Conservation (phyloP, 2,888 invertebrate genomes). For the Sphinx pinastri region DNA sequence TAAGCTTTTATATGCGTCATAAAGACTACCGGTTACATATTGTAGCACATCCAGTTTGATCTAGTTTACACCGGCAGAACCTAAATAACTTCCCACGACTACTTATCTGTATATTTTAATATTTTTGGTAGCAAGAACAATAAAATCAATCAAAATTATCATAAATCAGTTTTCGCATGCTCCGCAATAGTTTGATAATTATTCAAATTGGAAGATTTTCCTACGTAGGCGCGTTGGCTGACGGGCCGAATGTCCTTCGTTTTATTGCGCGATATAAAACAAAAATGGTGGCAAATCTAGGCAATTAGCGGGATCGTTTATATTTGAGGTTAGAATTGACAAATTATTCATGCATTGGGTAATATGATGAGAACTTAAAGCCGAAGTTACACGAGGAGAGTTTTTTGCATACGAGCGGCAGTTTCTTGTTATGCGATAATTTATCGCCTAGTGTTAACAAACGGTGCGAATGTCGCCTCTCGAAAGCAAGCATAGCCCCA, state of each 20-base stretch:
- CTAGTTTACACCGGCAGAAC: background rate
- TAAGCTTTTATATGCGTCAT: no score
- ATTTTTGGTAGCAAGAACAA: constrained; percentile 16
- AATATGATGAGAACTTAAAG: no score
- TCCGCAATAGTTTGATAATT: constrained; percentile 13
- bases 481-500: no score
- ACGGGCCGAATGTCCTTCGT: background rate
- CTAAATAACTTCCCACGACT: background rate
- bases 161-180: constrained; percentile 15
- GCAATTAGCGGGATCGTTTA: background rate
- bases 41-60: background rate
- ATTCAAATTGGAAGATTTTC: constrained; percentile 12
- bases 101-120: background rate
- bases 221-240: constrained; percentile 15
- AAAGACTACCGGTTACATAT: no score
- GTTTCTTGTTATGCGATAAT: no score
- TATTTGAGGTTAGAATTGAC: background rate
- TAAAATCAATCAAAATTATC: constrained; percentile 17
- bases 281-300: background rate
- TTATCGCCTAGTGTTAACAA: no score
- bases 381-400: no score
- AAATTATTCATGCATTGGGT: no score
- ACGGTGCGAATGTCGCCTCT: no score
- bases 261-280: constrained; percentile 2
- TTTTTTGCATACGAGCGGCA: no score